Evolutionary conservation across 92 coral and sea anemone genomes (phyloP).

Genomic region (Bergia sp.): DNA sequence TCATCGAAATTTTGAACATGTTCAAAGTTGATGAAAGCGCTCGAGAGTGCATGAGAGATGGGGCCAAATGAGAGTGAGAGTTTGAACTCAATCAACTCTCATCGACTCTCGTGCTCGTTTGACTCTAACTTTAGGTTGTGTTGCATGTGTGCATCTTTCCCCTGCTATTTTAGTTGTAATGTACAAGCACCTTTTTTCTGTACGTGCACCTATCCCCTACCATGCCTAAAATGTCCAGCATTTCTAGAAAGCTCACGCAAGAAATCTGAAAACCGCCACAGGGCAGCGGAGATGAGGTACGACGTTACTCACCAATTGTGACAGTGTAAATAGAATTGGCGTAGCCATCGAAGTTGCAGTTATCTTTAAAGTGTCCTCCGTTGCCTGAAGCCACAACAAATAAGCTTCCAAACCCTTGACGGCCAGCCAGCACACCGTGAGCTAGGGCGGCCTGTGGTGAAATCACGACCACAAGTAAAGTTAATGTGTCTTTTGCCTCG

Average conservation of each 20-base stretch:
- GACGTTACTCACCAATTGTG: constrained; percentile 74
- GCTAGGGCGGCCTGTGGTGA: constrained; percentile 90
- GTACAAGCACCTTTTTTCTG: neutral
- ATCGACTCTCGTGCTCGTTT: too few relatives aligned
- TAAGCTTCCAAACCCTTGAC: constrained; percentile 92
- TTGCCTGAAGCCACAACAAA: constrained; percentile 98
- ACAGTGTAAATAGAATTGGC: constrained; percentile 96
- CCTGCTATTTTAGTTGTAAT: too few relatives aligned
- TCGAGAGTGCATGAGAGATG: too few relatives aligned
- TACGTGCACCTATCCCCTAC: neutral
- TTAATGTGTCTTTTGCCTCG: neutral
- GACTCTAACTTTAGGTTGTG: too few relatives aligned
- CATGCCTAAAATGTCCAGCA: neutral
- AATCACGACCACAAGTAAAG: neutral
- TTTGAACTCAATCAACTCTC: too few relatives aligned
- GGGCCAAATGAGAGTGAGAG: too few relatives aligned
- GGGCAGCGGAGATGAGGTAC: neutral
- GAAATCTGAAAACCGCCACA: neutral
- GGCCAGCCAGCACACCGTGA: constrained; percentile 97
- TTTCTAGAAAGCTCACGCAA: neutral
- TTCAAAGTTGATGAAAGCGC: too few relatives aligned
- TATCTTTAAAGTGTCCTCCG: constrained; percentile 97
- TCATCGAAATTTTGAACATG: too few relatives aligned
- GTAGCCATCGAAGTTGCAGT: constrained; percentile 99
- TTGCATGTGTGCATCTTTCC: too few relatives aligned